phyloP scores from a whole-genome alignment of 2,888 invertebrate species.

The Drosophila atroscutellata region DNA sequence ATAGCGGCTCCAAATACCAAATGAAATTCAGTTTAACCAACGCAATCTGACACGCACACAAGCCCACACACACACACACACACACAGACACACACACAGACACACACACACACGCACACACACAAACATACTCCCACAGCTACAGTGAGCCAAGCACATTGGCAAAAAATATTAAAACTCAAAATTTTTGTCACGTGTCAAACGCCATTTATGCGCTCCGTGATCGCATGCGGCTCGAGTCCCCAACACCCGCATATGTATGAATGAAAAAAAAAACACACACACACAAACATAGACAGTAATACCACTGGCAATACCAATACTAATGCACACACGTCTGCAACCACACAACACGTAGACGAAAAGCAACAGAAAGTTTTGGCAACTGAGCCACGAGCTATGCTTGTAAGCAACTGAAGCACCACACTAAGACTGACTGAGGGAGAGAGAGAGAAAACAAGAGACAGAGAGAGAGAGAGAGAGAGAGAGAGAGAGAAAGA shows the following conservation, averaged over 20 bases:
- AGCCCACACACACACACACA: not conserved
- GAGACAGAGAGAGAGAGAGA: not conserved
- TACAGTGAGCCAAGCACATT: slow-evolving; percentile 29
- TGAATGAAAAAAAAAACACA: slow-evolving; percentile 6
- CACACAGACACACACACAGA: not conserved
- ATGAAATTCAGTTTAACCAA: slow-evolving; percentile 73
- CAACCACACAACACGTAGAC: slow-evolving; percentile 15
- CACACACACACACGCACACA: not conserved
- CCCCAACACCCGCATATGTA: slow-evolving; percentile 9
- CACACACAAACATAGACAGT: not conserved
- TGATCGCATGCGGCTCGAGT: slow-evolving; percentile 68
- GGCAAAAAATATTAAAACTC: slow-evolving; percentile 74
- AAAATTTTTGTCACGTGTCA: slow-evolving; percentile 79
- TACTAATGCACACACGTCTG: slow-evolving; percentile 50
- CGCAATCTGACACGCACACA: slow-evolving; percentile 17
- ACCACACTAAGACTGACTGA: not conserved
- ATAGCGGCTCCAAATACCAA: slow-evolving; percentile 53
- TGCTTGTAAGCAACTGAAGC: slow-evolving; percentile 5
- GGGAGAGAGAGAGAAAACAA: not conserved
- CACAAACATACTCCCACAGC: not conserved
- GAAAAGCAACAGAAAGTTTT: slow-evolving; percentile 12
- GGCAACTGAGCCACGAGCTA: slow-evolving; percentile 4
- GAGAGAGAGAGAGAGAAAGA: not conserved
- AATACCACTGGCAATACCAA: slow-evolving; percentile 25
- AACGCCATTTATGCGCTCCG: slow-evolving; percentile 79